Evolutionary conservation across 2,888 invertebrate genomes (phyloP).

Genomic region (Chesias legatella): DNA sequence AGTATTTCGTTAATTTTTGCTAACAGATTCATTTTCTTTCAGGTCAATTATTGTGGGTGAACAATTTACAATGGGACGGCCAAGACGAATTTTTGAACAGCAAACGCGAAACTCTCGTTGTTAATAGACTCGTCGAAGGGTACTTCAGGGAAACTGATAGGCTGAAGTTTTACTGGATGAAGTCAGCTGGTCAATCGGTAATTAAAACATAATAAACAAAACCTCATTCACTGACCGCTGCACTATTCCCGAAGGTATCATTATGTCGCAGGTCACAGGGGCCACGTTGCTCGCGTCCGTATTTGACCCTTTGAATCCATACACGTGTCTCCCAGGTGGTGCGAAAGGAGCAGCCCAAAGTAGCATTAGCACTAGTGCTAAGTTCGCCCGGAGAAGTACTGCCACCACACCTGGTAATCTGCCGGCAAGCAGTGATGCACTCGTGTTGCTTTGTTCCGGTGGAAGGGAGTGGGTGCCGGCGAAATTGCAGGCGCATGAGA

Average conservation of each 20-base stretch:
- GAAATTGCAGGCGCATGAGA: too few relatives aligned
- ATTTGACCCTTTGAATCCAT: too few relatives aligned
- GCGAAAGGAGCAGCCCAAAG: too few relatives aligned
- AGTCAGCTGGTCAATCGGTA: slow-evolving; percentile 90
- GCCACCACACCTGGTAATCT: too few relatives aligned
- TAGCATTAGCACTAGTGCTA: too few relatives aligned
- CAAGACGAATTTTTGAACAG: slow-evolving; percentile 79
- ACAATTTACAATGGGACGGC: slow-evolving; percentile 83
- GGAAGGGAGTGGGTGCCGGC: too few relatives aligned
- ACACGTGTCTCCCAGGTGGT: too few relatives aligned
- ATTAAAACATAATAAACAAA: slow-evolving; percentile 6
- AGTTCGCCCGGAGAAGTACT: too few relatives aligned
- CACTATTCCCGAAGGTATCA: not conserved
- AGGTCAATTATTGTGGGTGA: slow-evolving; percentile 89
- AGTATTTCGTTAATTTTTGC: not conserved
- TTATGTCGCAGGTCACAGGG: not conserved
- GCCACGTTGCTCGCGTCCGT: too few relatives aligned
- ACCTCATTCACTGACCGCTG: slow-evolving; percentile 12
- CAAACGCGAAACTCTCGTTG: slow-evolving; percentile 75
- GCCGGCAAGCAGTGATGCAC: too few relatives aligned
- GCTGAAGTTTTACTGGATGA: slow-evolving; percentile 87
- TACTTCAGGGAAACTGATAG: slow-evolving; percentile 84
- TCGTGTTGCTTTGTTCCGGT: too few relatives aligned
- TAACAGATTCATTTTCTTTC: slow-evolving; percentile 6
- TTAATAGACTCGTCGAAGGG: slow-evolving; percentile 83